These are phyloP conservation scores for Sebastes taczanowskii DNA, from an alignment of 2,797 vertebrate genomes.

Conservation along the genomic window DNA sequence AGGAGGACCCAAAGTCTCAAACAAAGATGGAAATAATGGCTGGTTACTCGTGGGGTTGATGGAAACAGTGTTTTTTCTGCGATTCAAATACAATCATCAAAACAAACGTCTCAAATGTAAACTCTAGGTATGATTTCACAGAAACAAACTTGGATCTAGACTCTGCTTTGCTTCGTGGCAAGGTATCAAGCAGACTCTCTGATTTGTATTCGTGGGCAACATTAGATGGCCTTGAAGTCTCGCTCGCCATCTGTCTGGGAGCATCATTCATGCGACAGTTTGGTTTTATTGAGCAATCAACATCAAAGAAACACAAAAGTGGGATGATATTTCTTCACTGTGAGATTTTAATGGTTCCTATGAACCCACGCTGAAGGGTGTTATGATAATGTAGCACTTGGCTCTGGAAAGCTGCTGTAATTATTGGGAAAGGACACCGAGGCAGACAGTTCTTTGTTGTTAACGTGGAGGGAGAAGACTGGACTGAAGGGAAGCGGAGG, in stretches of 20 bases:
- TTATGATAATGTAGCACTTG: conserved; percentile 28
- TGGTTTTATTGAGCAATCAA: conserved; percentile 26
- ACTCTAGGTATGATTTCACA: background rate
- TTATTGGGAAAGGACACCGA: conserved; percentile 37
- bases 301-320: conserved; percentile 56
- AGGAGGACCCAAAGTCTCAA: background rate
- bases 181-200: background rate
- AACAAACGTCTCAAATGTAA: background rate
- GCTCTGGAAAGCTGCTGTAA: conserved; percentile 36
- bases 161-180: background rate
- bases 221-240: conserved; percentile 20
- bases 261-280: conserved; percentile 32
- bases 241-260: conserved; percentile 26
- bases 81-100: background rate
- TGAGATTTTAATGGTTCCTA: conserved; percentile 34
- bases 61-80: background rate
- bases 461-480: background rate
- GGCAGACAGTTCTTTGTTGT: conserved; percentile 27
- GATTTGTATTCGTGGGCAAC: conserved; percentile 3
- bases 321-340: conserved; percentile 28
- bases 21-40: background rate
- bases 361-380: conserved; percentile 28
- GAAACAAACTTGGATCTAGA: background rate
- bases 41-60: background rate
- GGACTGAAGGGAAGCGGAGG: background rate